A percentile compares a stretch with the other conserved stretches of the same genome.
Evolutionary conservation across 2,113 vertebrate species (phyloP).

Genomic region (Tetraodon nigroviridis): DNA sequence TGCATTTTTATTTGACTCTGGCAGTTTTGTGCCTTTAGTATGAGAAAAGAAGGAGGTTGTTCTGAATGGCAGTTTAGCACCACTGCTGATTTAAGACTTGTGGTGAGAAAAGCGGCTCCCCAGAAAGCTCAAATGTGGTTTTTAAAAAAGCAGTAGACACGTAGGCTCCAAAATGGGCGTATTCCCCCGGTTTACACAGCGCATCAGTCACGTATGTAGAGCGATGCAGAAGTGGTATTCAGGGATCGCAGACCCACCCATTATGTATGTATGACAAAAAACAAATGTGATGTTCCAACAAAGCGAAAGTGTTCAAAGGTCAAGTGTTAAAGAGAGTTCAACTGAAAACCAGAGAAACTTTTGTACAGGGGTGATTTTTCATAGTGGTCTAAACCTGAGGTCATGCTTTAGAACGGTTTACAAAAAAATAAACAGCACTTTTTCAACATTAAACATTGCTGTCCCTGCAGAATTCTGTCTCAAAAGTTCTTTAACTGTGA

Average conservation of each 20-base stretch:
- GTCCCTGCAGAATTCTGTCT: no score
- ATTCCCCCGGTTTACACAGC: slow-evolving; percentile 28
- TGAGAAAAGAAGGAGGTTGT: slow-evolving; percentile 30
- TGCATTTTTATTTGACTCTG: background rate
- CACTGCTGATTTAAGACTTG: slow-evolving; percentile 16
- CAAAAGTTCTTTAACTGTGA: no score
- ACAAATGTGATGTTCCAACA: background rate
- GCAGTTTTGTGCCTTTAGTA: slow-evolving; percentile 17
- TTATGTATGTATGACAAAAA: slow-evolving; percentile 1
- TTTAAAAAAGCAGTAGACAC: slow-evolving; percentile 48
- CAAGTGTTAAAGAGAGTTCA: slow-evolving; percentile 26
- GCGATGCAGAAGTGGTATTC: slow-evolving; percentile 9
- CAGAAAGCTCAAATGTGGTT: slow-evolving; percentile 60
- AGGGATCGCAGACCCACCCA: slow-evolving; percentile 28
- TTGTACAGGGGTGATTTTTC: no score
- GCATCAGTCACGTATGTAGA: slow-evolving; percentile 53
- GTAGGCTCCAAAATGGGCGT: slow-evolving; percentile 54
- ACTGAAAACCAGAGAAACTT: no score
- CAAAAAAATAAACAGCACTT: no score
- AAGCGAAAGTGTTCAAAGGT: slow-evolving; percentile 35
- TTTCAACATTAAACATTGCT: no score
- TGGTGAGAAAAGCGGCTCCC: slow-evolving; percentile 41
- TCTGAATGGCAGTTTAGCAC: slow-evolving; percentile 41
- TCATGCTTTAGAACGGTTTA: no score
- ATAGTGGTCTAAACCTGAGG: no score